Base-by-base conservation (phyloP, 2,113 vertebrate species). In the Zosterops pallidus region DNA sequence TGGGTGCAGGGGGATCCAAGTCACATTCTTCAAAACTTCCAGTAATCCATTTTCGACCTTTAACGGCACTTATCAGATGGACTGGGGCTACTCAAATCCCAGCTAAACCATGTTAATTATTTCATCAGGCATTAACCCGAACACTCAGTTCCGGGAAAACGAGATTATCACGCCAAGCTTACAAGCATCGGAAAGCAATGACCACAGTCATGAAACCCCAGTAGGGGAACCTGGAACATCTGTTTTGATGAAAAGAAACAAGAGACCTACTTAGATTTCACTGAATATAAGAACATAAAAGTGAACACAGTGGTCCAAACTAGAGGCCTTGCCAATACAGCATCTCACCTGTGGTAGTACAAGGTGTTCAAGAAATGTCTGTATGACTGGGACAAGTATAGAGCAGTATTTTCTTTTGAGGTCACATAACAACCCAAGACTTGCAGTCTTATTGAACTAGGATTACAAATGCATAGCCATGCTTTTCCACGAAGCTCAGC, bases 1-100 rank as follows among this genome's bases (percentile, higher is more conserved):
- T 0, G 0, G 28, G 20, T 20, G 50, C 0, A 2, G 39, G 12
- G 23, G 4, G 21, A 50, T 14, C 5, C 35, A 53, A 49, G 11
- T 57, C 80, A 84, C 8, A 62, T 56, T 62, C 21, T 63, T 71
- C 28, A 53, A n/a, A 86, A 67, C 31, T 79, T 60, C n/a, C 56
- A 74, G 57, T 42, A 69, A 75, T 25, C 8, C 7, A 6, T 42
- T 75, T 74, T 70, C 41, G 35, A 70, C 63, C 9, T 57, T 77
- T 41, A 22, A 74, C 25, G 21, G 1, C 28, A 64, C 83, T 74
- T 44, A 78, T 31, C 39, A 57, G 21, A 57, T n/a, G 35, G 20
- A 80, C 1, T n/a, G 2, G 33, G 8, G 11, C 37, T 71, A 64
- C 29, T 69, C 14, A 37, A 70, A 21, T 29, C 23, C 50, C 65